Conservation (phyloP, 1,140 invertebrate genomes). For the Ips typographus region DNA sequence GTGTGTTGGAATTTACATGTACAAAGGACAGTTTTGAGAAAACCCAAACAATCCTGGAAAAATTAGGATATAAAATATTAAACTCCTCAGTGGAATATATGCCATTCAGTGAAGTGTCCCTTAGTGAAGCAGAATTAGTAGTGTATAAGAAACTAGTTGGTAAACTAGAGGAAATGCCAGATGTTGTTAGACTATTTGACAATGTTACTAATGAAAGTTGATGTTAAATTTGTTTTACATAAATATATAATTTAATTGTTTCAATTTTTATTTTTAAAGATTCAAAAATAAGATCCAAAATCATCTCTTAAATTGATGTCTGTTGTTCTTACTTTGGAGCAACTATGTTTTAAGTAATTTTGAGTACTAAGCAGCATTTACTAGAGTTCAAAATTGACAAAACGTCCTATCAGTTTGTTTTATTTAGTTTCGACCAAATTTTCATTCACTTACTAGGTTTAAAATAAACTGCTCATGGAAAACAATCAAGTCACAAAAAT, state of each 20-base stretch:
- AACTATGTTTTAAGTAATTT: no score
- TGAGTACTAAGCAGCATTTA: no score
- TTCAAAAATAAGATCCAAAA: no score
- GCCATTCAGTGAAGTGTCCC: constrained; percentile 48
- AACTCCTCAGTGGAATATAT: constrained; percentile 54
- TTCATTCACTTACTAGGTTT: no score
- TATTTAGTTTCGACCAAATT: no score
- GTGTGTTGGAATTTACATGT: constrained; percentile 54
- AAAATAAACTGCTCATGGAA: no score
- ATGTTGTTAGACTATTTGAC: constrained; percentile 56
- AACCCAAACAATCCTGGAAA: constrained; percentile 50
- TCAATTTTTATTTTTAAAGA: neutral
- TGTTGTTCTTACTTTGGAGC: no score
- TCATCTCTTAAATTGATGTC: no score
- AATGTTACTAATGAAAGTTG: constrained; percentile 53
- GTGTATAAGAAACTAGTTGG: constrained; percentile 50
- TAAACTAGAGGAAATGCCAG: constrained; percentile 53
- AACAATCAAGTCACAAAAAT: no score
- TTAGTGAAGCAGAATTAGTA: constrained; percentile 54
- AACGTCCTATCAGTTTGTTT: no score
- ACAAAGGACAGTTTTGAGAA: constrained; percentile 45
- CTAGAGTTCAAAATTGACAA: no score
- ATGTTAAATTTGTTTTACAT: neutral
- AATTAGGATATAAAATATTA: constrained; percentile 54
- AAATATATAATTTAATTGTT: constrained; percentile 5